phyloP scores from a whole-genome alignment of 2,113 vertebrate genomes.

The Recurvirostra avosetta region DNA sequence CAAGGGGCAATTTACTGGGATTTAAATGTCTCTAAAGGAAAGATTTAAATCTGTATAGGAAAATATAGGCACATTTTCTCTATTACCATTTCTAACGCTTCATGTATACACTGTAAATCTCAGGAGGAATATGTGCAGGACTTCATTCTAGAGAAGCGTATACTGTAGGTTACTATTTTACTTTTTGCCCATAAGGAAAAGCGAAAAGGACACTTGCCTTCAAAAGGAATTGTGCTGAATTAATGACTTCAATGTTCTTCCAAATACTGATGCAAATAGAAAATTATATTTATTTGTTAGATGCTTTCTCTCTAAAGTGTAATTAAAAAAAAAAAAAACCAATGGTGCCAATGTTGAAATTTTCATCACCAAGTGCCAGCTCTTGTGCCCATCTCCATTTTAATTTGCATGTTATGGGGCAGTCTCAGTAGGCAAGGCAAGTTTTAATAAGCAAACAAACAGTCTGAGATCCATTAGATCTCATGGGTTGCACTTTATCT shows the following conservation, averaged over 20 bases:
- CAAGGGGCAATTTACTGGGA: constrained; percentile 47
- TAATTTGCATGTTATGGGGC: not conserved
- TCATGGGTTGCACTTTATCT: not conserved
- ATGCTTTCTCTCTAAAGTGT: not conserved
- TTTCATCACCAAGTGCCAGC: not conserved
- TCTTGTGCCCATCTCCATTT: not conserved
- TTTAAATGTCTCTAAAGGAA: constrained; percentile 60
- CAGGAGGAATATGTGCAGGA: not conserved
- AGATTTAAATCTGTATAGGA: constrained; percentile 28
- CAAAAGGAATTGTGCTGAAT: not conserved
- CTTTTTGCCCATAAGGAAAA: not conserved
- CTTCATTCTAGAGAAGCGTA: not conserved
- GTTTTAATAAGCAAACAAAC: not conserved
- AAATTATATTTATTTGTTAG: not conserved
- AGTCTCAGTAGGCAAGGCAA: not conserved
- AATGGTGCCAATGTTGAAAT: fast-evolving
- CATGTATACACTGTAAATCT: constrained; percentile 10
- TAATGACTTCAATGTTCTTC: not conserved
- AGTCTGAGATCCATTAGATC: not conserved
- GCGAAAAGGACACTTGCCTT: not conserved
- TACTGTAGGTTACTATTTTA: not conserved
- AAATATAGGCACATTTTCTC: constrained; percentile 47
- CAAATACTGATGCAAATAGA: not conserved
- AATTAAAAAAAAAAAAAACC: not conserved
- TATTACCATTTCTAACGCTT: constrained; percentile 30